Percentiles rank a stretch among this genome's conserved stretches.
These are phyloP conservation scores for Hyperoplus immaculatus DNA, from an alignment of 2,797 vertebrate species.

Conservation along the genomic window DNA sequence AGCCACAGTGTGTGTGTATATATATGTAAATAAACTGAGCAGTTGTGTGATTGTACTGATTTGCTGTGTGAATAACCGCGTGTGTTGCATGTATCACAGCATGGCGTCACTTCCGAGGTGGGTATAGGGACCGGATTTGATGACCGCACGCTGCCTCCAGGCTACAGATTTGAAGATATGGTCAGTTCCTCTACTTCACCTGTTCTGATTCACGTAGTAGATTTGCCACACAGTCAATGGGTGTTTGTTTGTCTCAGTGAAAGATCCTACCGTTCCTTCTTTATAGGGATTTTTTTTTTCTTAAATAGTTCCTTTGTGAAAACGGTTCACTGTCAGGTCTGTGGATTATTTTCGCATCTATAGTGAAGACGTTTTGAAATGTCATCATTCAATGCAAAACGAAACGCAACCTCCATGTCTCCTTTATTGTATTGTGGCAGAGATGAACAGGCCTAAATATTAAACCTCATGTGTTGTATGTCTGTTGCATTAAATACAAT, in stretches of 20 bases:
- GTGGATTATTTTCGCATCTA: background rate
- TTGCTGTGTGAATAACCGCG: slow-evolving; percentile 50
- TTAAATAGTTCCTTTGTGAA: background rate
- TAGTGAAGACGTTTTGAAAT: background rate
- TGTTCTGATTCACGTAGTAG: background rate
- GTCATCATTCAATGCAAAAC: background rate
- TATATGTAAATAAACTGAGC: slow-evolving; percentile 2
- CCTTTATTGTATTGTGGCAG: background rate
- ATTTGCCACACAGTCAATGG: background rate
- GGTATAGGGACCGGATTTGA: slow-evolving; percentile 87
- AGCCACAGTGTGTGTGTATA: slow-evolving; percentile 12
- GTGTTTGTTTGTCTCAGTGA: slow-evolving; percentile 3
- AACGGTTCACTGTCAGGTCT: background rate
- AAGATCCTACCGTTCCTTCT: background rate
- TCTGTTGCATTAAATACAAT: background rate
- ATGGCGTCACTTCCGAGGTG: slow-evolving; percentile 64
- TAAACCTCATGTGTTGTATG: background rate
- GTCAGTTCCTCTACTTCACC: slow-evolving; percentile 63
- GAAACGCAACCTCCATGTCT: background rate
- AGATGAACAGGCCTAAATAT: background rate
- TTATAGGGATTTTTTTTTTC: background rate
- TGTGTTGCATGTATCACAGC: slow-evolving; percentile 77
- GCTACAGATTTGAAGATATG: slow-evolving; percentile 80
- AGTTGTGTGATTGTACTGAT: background rate
- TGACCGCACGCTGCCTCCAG: slow-evolving; percentile 91